These are phyloP conservation scores for Myanophis thanlyinensis DNA, from an alignment of 2,113 vertebrate genomes.

Conservation along the genomic window DNA sequence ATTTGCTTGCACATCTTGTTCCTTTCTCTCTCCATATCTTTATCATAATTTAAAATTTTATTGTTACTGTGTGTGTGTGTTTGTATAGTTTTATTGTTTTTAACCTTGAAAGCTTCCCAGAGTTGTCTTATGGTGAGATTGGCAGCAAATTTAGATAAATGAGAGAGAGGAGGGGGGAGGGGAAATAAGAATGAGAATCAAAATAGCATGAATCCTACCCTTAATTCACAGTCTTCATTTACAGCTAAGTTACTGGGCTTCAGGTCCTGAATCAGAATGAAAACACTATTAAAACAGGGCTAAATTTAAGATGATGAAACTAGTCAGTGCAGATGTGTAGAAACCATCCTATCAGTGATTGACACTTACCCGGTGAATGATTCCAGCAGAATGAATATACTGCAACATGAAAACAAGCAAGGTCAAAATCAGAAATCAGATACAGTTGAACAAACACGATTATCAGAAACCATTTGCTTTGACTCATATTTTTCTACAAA, in stretches of 20 bases:
- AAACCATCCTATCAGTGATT: background rate
- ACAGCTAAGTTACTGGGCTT: slow-evolving; percentile 97
- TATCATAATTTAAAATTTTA: background rate
- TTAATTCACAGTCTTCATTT: slow-evolving; percentile 95
- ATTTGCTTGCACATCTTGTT: no score
- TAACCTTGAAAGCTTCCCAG: background rate
- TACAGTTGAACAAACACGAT: background rate
- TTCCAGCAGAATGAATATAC: slow-evolving; percentile 98
- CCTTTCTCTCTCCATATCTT: background rate
- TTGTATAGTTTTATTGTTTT: background rate
- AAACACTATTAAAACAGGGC: slow-evolving; percentile 26
- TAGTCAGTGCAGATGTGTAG: background rate
- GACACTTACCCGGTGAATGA: slow-evolving; percentile 94
- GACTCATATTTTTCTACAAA: background rate
- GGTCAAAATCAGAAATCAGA: slow-evolving; percentile 26
- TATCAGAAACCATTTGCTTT: background rate
- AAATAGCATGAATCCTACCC: slow-evolving; percentile 74
- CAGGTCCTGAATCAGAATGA: slow-evolving; percentile 80
- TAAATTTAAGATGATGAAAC: background rate
- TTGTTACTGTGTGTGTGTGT: background rate
- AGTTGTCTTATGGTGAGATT: background rate
- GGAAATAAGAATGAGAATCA: background rate
- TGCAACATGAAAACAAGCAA: slow-evolving; percentile 59
- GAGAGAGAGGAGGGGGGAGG: no score
- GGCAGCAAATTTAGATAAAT: background rate